phyloP scores from a whole-genome alignment of 2,113 vertebrate genomes.

The Dipodomys merriami region DNA sequence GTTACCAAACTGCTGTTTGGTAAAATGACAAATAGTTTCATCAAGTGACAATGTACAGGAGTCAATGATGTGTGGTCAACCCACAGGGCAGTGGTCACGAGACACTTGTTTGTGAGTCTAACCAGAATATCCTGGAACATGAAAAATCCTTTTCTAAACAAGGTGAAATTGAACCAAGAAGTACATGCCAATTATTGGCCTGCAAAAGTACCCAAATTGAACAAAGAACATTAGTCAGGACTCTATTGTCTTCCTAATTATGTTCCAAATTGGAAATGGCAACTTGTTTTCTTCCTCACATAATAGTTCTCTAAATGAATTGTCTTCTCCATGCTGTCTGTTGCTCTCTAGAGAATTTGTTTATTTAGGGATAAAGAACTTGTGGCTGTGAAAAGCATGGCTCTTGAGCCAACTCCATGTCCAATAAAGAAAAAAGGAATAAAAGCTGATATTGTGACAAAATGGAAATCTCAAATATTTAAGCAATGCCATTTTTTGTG shows the following conservation, averaged over 20 bases:
- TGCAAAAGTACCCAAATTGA: slow-evolving; percentile 57
- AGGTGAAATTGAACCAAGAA: slow-evolving; percentile 62
- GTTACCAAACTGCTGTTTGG: slow-evolving; percentile 18
- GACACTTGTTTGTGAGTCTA: slow-evolving; percentile 49
- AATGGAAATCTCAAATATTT: not conserved
- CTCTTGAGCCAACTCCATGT: slow-evolving; percentile 25
- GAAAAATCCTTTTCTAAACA: slow-evolving; percentile 58
- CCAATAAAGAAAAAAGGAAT: slow-evolving; percentile 19
- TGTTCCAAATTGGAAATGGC: slow-evolving; percentile 74
- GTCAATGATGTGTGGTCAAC: not conserved
- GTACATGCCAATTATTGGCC: slow-evolving; percentile 48
- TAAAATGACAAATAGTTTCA: slow-evolving; percentile 16
- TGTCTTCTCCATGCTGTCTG: slow-evolving; percentile 51
- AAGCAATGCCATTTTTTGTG: not conserved
- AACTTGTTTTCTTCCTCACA: slow-evolving; percentile 74
- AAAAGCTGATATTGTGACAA: not conserved
- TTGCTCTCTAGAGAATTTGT: slow-evolving; percentile 62
- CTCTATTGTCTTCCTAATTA: slow-evolving; percentile 64
- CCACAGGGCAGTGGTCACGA: not conserved
- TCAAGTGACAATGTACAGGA: not conserved
- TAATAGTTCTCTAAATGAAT: slow-evolving; percentile 73
- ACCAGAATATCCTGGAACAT: slow-evolving; percentile 55
- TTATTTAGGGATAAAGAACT: slow-evolving; percentile 60
- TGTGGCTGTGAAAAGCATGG: slow-evolving; percentile 43
- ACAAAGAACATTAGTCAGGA: slow-evolving; percentile 58